These are phyloP conservation scores for Ceratosolen solmsi DNA, from an alignment of 1,140 invertebrate species.

Conservation along the genomic window DNA sequence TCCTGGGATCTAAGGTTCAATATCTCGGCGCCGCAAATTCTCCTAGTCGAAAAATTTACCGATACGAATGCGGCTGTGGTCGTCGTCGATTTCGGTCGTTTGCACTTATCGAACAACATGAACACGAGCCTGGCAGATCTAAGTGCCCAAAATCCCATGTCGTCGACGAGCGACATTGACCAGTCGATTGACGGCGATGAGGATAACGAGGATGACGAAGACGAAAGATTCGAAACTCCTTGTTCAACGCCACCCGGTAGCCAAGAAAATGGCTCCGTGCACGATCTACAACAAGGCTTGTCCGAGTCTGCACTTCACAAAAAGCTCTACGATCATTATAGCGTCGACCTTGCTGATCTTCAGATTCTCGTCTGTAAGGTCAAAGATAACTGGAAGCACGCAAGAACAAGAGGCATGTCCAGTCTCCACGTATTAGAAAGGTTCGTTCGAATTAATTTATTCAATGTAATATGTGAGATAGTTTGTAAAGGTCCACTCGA, in stretches of 20 bases:
- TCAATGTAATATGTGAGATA: background rate
- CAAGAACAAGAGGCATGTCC: conserved; percentile 86
- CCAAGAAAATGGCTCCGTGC: conserved; percentile 77
- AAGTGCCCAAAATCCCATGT: conserved; percentile 56
- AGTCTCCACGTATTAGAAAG: conserved; percentile 90
- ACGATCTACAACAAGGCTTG: conserved; percentile 68
- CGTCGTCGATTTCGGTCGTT: conserved; percentile 87
- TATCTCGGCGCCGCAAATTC: conserved; percentile 93
- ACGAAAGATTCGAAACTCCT: conserved; percentile 89
- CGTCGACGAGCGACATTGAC: conserved; percentile 57
- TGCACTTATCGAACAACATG: conserved; percentile 81
- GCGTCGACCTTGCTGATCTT: conserved; percentile 87
- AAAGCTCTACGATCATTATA: conserved; percentile 88
- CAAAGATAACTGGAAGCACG: conserved; percentile 92
- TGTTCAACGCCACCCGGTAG: conserved; percentile 92
- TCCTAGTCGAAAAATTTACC: conserved; percentile 87
- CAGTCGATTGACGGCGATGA: conserved; percentile 64
- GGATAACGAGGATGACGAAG: conserved; percentile 71
- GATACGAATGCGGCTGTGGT: conserved; percentile 86
- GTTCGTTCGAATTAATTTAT: conserved; percentile 5
- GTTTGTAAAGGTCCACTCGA: background rate
- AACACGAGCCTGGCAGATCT: conserved; percentile 44
- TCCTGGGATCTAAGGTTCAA: conserved; percentile 92
- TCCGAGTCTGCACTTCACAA: conserved; percentile 81
- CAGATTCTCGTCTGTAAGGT: conserved; percentile 91